Conservation (phyloP, 1,140 invertebrate species). For the Chironomus tepperi region DNA sequence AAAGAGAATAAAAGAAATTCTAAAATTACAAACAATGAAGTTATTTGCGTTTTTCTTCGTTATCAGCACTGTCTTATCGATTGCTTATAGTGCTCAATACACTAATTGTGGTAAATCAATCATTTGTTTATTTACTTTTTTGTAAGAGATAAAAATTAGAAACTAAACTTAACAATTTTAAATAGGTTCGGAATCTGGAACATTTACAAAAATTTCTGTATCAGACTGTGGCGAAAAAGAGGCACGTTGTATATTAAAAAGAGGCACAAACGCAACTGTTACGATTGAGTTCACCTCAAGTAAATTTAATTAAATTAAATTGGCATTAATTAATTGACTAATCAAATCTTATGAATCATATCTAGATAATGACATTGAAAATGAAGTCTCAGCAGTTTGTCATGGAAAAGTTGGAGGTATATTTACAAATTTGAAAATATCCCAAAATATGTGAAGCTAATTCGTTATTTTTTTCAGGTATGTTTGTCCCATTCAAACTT, state of each 20-base stretch:
- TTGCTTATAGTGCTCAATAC: neutral
- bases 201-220: constrained; percentile 45
- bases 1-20: too few relatives aligned
- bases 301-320: constrained; percentile 36
- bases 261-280: constrained; percentile 52
- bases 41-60: neutral
- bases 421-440: constrained; percentile 48
- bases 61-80: neutral
- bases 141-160: neutral
- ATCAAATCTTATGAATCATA: neutral
- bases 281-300: constrained; percentile 48
- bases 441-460: constrained; percentile 31
- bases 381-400: constrained; percentile 1
- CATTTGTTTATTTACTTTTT: neutral
- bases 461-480: constrained; percentile 43
- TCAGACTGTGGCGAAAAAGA: constrained; percentile 46
- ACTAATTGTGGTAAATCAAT: neutral
- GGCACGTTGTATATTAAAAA: constrained; percentile 48
- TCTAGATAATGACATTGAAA: neutral
- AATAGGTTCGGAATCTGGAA: constrained; percentile 50
- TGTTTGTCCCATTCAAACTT: constrained; percentile 61
- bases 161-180: constrained; percentile 20
- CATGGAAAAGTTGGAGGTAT: constrained; percentile 32
- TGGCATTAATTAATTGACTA: constrained; percentile 3
- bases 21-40: neutral